Evolutionary conservation across 2,888 invertebrate species (phyloP), one percentile per base, ranked within the genome.

Genomic region (Cheilosia urbana): DNA sequence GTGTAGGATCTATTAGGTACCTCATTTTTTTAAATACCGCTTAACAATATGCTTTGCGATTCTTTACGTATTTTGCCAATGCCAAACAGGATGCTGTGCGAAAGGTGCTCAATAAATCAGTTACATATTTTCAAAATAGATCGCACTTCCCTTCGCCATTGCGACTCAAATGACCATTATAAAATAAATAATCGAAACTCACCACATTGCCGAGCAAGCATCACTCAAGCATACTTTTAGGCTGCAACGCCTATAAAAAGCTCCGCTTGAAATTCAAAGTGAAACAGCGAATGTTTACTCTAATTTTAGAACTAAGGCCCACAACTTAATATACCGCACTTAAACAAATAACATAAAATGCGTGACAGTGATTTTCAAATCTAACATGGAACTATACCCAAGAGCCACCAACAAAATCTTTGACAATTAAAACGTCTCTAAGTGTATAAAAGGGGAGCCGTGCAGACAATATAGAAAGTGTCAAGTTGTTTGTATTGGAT

Each of bases 151-250:
- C 49, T 3, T 24, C 49, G 19, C 62, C 72, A 53, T 68, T 78
- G 82, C 82, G 60, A 15, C 57, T 19, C 63, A 77, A 76, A 42
- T 17, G 37, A 53, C 49, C 11, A 55, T 40, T 57, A 6, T 11
- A 49, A 9, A 4, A 30, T n/a, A 30, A 9, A 15, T 21, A 9
- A 15, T 40, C 40, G 2, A 17, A 63, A 51, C 24, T 68, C 19
- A 68, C 80, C 66, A 80, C 45, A 3, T 27, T 6, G 21, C 4
- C n/a, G 53, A 37, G 34, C 62, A 45, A 27, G 53, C 27, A 71
- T 30, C 24, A 58, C 47, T 40, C 11, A 21, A 21, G 69, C 45
- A 84, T 84, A 80, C 69, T 84, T 66, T 71, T 45, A 60, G 84
- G 80, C 69, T 45, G 37, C 55, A 34, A 11, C 15, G 11, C 9